phyloP scores from a whole-genome alignment of 2,113 vertebrate species.

The Ardeotis arabs region DNA sequence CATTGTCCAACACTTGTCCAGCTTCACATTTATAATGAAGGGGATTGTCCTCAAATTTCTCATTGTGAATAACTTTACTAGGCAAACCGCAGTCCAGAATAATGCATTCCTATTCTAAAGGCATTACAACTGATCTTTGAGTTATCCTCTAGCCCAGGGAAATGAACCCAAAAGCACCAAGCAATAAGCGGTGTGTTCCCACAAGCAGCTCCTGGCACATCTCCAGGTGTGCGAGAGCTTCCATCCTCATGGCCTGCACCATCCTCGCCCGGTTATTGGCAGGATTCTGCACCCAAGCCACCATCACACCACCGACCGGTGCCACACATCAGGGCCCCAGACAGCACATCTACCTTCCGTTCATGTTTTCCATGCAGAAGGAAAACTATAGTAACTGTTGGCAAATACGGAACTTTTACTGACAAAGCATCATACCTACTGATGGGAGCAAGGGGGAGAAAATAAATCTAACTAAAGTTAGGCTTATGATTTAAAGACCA shows the following conservation, averaged over 20 bases:
- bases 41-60: neutral
- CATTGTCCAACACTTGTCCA: neutral
- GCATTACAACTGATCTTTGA: neutral
- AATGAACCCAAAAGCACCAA: neutral
- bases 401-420: neutral
- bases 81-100: neutral
- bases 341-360: rapidly evolving
- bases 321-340: neutral
- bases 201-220: neutral
- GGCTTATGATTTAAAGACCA: neutral
- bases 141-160: neutral
- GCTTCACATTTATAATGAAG: neutral
- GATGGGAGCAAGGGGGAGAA: too few relatives aligned
- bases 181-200: neutral
- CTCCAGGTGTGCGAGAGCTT: rapidly evolving
- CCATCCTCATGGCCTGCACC: neutral
- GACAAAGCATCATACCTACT: neutral
- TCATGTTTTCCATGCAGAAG: neutral
- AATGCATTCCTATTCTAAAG: neutral
- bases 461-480: neutral
- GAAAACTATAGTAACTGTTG: neutral
- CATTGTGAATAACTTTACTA: neutral
- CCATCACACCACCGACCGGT: neutral
- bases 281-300: too few relatives aligned
- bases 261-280: rapidly evolving